Conservation (phyloP, 2,113 vertebrate species). For the Laticauda laticaudata region DNA sequence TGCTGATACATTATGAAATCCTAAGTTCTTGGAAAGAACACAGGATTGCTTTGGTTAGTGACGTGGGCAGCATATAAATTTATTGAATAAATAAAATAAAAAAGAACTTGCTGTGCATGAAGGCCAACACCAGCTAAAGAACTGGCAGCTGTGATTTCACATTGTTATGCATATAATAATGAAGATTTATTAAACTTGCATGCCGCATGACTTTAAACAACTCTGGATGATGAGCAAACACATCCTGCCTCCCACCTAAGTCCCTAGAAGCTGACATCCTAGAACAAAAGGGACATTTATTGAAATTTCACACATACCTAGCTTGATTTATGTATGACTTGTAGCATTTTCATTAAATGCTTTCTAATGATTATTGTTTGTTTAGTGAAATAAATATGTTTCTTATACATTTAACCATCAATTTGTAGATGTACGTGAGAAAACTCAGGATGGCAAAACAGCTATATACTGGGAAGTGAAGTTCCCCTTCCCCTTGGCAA, state of each 20-base stretch:
- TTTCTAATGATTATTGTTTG: neutral
- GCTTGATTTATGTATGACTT: neutral
- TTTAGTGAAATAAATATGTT: constrained; percentile 13
- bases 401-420: constrained; percentile 11
- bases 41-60: neutral
- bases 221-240: neutral
- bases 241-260: neutral
- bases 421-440: constrained; percentile 71
- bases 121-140: neutral
- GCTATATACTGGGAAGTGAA: constrained; percentile 92
- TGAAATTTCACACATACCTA: neutral
- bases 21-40: neutral
- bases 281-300: neutral
- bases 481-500: constrained; percentile 87
- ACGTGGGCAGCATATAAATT: neutral
- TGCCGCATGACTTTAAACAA: neutral
- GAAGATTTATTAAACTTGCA: neutral
- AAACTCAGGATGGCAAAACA: constrained; percentile 69
- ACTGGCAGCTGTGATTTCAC: neutral
- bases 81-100: neutral
- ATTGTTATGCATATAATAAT: neutral
- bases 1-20: neutral
- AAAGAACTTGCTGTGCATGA: neutral
- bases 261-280: neutral
- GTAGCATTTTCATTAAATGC: neutral